A percentile compares a stretch with the other conserved stretches of the same genome.
Conservation (phyloP, 2,113 vertebrate genomes). For the Psammodynastes pulverulentus region DNA sequence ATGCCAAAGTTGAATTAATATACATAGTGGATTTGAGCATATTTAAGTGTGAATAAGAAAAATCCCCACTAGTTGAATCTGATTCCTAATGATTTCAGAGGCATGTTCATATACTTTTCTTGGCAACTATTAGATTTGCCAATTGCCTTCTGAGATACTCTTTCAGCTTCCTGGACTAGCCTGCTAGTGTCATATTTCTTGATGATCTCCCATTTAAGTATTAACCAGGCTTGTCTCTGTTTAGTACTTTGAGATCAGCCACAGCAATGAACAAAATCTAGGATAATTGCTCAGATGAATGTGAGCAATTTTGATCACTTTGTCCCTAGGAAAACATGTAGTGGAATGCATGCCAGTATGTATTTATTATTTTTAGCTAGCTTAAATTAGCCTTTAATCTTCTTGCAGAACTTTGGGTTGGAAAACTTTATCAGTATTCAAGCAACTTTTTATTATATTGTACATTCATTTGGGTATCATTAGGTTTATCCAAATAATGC, state of each 20-base stretch:
- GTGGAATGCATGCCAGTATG: not conserved
- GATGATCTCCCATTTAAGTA: not conserved
- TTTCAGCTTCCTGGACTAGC: not conserved
- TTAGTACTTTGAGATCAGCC: not conserved
- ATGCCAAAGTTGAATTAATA: not conserved
- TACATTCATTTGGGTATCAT: not conserved
- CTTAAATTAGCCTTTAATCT: not conserved
- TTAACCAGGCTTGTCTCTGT: not conserved
- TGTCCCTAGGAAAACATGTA: not conserved
- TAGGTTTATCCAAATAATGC: not conserved
- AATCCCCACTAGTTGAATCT: not conserved
- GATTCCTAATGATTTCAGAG: not conserved
- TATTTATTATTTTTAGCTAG: not conserved
- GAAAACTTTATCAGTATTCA: not conserved
- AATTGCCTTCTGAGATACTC: not conserved
- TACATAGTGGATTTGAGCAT: not conserved
- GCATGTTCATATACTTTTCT: not conserved
- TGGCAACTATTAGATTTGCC: not conserved
- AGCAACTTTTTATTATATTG: not conserved
- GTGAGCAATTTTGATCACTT: not conserved
- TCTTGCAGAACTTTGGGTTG: not conserved
- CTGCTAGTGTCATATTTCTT: not conserved
- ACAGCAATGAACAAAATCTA: not conserved
- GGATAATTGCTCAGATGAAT: not conserved
- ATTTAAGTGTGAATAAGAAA: not conserved